Conservation (phyloP, 2,888 invertebrate genomes). For the Scaptomyza tumidula region DNA sequence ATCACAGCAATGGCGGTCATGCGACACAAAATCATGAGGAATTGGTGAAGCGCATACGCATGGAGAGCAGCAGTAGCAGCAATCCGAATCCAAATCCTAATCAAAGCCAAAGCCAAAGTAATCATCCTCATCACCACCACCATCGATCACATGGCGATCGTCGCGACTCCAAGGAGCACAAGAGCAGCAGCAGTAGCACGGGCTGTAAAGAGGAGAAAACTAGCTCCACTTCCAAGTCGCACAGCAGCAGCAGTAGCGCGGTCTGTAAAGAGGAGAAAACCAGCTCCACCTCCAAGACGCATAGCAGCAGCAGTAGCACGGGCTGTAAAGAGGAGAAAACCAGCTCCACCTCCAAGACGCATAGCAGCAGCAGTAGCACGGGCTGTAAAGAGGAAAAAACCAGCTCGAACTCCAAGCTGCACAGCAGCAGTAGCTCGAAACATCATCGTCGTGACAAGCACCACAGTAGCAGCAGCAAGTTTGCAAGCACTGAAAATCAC, state of each 20-base stretch:
- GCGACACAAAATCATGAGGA: constrained; percentile 76
- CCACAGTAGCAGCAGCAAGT: constrained; percentile 81
- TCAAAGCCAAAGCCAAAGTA: constrained; percentile 48
- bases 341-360: constrained; percentile 49
- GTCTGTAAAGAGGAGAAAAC: constrained; percentile 53
- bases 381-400: constrained; percentile 53
- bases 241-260: constrained; percentile 44
- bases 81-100: constrained; percentile 12
- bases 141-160: constrained; percentile 59
- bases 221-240: constrained; percentile 48
- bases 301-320: constrained; percentile 44
- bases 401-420: constrained; percentile 48
- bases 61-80: constrained; percentile 61
- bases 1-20: constrained; percentile 51
- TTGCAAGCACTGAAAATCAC: constrained; percentile 39
- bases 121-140: constrained; percentile 40
- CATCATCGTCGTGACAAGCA: constrained; percentile 76
- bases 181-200: constrained; percentile 50
- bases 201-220: constrained; percentile 53
- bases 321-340: constrained; percentile 53
- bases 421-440: constrained; percentile 56
- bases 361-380: constrained; percentile 44
- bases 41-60: constrained; percentile 81
- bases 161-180: constrained; percentile 74
- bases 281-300: constrained; percentile 48